Evolutionary conservation across 2,888 invertebrate species (phyloP).

Genomic region (Apodemia hepburni): DNA sequence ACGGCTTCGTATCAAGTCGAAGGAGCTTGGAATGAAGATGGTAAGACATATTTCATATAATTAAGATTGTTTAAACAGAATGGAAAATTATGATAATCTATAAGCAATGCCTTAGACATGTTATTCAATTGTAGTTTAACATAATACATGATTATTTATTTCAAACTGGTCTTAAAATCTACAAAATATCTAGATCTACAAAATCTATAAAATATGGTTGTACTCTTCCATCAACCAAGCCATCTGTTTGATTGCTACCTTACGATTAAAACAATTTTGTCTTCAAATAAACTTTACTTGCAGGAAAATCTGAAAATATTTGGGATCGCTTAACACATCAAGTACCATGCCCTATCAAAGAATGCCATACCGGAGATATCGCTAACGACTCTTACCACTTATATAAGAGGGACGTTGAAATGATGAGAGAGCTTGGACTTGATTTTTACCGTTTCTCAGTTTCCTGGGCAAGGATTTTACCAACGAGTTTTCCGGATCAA

Average conservation of each 20-base stretch:
- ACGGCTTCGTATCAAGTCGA: constrained; percentile 1
- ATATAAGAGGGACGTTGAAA: constrained; percentile 73
- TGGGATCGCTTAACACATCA: constrained; percentile 25
- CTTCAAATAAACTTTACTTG: background rate
- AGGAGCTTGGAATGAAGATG: background rate
- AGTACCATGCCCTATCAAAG: constrained; percentile 18
- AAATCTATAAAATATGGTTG: too few relatives aligned
- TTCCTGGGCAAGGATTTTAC: constrained; percentile 84
- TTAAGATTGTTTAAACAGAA: too few relatives aligned
- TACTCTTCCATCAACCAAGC: too few relatives aligned
- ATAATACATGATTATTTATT: too few relatives aligned
- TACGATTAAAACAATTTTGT: too few relatives aligned
- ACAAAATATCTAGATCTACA: too few relatives aligned
- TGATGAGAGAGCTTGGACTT: constrained; percentile 61
- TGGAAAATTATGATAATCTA: too few relatives aligned
- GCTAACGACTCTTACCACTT: constrained; percentile 84
- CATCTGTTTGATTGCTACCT: too few relatives aligned
- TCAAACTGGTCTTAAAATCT: too few relatives aligned
- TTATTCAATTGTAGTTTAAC: too few relatives aligned
- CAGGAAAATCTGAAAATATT: constrained; percentile 17
- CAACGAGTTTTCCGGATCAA: constrained; percentile 68
- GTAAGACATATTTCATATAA: background rate
- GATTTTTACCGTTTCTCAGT: constrained; percentile 81
- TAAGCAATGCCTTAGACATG: too few relatives aligned
- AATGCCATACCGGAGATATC: constrained; percentile 66